Conservation (phyloP, 2,113 vertebrate species). For the Oncorhynchus kisutch region DNA sequence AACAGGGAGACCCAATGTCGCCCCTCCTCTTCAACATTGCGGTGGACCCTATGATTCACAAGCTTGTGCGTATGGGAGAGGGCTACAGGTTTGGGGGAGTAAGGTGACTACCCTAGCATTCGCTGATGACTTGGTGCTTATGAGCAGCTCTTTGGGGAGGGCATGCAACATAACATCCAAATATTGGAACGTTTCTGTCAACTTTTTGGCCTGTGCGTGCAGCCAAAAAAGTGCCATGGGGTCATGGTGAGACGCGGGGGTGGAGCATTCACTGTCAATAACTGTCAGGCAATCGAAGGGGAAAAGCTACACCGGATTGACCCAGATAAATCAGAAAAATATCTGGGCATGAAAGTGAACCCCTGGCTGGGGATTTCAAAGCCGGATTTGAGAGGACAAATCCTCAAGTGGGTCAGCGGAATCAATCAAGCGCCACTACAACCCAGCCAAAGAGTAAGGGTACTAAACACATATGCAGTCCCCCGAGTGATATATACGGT, state of each 20-base stretch:
- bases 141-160: background rate
- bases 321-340: background rate
- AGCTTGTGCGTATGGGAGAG: background rate
- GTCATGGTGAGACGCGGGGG: background rate
- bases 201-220: background rate
- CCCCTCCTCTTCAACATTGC: background rate
- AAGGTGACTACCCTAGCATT: background rate
- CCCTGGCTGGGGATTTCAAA: background rate
- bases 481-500: background rate
- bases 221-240: conserved; percentile 4
- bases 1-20: background rate
- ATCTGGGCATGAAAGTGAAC: background rate
- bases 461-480: background rate
- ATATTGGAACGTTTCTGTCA: background rate
- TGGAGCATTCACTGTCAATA: background rate
- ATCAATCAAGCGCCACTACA: too few species aligned
- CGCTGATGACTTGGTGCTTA: conserved; percentile 7
- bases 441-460: too few species aligned
- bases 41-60: background rate
- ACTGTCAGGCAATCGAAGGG: background rate
- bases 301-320: background rate
- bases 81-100: background rate
- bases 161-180: background rate
- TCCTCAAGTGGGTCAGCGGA: background rate
- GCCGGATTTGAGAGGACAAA: too few species aligned